phyloP scores from a whole-genome alignment of 2,888 invertebrate species.

The Sesia apiformis region DNA sequence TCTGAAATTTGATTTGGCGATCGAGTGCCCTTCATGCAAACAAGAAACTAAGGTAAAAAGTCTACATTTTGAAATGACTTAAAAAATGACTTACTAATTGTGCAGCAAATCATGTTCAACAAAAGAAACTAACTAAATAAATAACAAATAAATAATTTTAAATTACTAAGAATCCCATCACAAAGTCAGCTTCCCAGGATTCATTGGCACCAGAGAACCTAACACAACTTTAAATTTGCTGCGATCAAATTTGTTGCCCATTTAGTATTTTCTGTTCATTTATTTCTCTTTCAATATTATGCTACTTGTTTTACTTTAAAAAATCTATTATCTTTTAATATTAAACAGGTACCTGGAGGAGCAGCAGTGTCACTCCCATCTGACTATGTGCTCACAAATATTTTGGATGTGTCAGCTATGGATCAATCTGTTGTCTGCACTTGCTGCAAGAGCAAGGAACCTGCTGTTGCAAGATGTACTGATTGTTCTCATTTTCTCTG shows the following conservation, averaged over 20 bases:
- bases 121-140: no score
- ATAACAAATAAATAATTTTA: no score
- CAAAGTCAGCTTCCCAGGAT: no score
- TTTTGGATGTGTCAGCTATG: constrained; percentile 86
- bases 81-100: no score
- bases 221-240: not conserved
- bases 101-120: no score
- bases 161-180: no score
- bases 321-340: not conserved
- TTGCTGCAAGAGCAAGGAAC: constrained; percentile 96
- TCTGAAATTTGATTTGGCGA: constrained; percentile 76
- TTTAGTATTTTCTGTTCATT: not conserved
- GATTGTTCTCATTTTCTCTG: constrained; percentile 97
- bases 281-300: not conserved
- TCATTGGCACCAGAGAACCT: no score
- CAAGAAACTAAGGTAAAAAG: constrained; percentile 84
- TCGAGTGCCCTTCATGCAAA: constrained; percentile 87
- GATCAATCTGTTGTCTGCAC: constrained; percentile 87
- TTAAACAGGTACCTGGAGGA: constrained; percentile 78
- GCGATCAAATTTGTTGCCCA: not conserved
- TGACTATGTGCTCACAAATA: constrained; percentile 90
- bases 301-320: not conserved
- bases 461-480: constrained; percentile 93
- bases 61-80: not conserved
- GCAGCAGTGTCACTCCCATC: constrained; percentile 87